A percentile compares a stretch with the other conserved stretches of the same genome.
Conservation (phyloP, 2,888 invertebrate genomes). For the Agrotis clavis region DNA sequence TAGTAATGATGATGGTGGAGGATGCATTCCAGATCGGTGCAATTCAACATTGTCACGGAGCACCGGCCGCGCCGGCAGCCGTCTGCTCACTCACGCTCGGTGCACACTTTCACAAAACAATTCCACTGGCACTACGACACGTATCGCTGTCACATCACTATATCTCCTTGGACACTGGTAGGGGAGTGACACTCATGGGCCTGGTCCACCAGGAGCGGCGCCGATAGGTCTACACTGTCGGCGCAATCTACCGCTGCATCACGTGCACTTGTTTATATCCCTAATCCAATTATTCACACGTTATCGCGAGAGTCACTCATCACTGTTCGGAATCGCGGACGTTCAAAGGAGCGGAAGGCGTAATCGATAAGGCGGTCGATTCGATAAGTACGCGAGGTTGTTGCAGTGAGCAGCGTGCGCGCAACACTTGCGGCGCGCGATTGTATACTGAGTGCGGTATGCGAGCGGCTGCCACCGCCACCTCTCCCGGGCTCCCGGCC, state of each 20-base stretch:
- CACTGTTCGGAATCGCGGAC: slow-evolving; percentile 78
- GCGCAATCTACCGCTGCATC: slow-evolving; percentile 74
- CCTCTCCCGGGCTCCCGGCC: slow-evolving; percentile 87
- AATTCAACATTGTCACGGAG: slow-evolving; percentile 93
- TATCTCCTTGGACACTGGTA: slow-evolving; percentile 84
- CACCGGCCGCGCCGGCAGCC: slow-evolving; percentile 80
- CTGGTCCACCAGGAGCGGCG: slow-evolving; percentile 78
- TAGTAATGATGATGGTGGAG: slow-evolving; percentile 94
- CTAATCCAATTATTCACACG: slow-evolving; percentile 75
- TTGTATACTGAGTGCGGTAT: slow-evolving; percentile 85
- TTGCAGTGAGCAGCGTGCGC: slow-evolving; percentile 85
- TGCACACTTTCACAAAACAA: slow-evolving; percentile 91
- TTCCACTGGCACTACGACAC: slow-evolving; percentile 87
- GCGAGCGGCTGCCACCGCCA: slow-evolving; percentile 83
- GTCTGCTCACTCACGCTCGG: slow-evolving; percentile 83
- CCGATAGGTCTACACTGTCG: slow-evolving; percentile 83
- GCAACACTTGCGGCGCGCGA: slow-evolving; percentile 88
- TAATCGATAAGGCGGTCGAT: slow-evolving; percentile 82
- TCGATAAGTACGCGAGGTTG: slow-evolving; percentile 74
- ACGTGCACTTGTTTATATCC: slow-evolving; percentile 77
- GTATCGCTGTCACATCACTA: slow-evolving; percentile 90
- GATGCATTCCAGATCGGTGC: slow-evolving; percentile 95
- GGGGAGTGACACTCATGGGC: slow-evolving; percentile 76
- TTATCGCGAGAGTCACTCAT: slow-evolving; percentile 75
- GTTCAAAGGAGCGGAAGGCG: slow-evolving; percentile 75